phyloP scores from a whole-genome alignment of 2,888 invertebrate genomes.

The Epiblema foenella region DNA sequence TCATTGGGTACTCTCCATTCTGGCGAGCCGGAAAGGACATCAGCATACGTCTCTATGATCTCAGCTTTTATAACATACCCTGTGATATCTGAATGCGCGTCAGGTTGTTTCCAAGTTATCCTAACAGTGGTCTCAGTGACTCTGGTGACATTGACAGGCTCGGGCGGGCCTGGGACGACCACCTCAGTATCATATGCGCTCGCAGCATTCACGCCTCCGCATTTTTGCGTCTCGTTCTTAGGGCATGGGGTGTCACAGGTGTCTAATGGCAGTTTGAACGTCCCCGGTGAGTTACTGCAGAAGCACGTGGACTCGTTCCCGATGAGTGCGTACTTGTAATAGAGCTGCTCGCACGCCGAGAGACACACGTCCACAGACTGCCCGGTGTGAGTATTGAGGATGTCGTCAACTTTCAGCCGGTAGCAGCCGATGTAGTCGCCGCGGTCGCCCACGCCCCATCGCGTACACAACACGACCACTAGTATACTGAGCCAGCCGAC shows the following conservation, averaged over 20 bases:
- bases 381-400: constrained; percentile 76
- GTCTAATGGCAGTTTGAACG: constrained; percentile 71
- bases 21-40: constrained; percentile 73
- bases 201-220: constrained; percentile 88
- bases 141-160: constrained; percentile 83
- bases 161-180: constrained; percentile 89
- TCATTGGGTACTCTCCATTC: constrained; percentile 86
- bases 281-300: constrained; percentile 75
- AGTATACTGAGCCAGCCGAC: constrained; percentile 28
- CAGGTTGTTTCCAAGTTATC: constrained; percentile 85
- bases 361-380: constrained; percentile 78
- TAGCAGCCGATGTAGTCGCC: constrained; percentile 79
- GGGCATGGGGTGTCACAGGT: constrained; percentile 85
- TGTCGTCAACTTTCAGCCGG: constrained; percentile 64
- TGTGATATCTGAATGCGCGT: constrained; percentile 80
- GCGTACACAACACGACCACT: constrained; percentile 51
- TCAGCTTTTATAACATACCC: constrained; percentile 84
- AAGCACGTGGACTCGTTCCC: constrained; percentile 77
- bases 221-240: constrained; percentile 85
- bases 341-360: constrained; percentile 77
- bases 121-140: constrained; percentile 87
- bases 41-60: constrained; percentile 85
- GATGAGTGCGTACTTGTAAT: constrained; percentile 76
- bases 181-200: constrained; percentile 88
- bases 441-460: constrained; percentile 60